phyloP scores from a whole-genome alignment of 1,140 invertebrate genomes.

The Pogonognathellus flavescens region DNA sequence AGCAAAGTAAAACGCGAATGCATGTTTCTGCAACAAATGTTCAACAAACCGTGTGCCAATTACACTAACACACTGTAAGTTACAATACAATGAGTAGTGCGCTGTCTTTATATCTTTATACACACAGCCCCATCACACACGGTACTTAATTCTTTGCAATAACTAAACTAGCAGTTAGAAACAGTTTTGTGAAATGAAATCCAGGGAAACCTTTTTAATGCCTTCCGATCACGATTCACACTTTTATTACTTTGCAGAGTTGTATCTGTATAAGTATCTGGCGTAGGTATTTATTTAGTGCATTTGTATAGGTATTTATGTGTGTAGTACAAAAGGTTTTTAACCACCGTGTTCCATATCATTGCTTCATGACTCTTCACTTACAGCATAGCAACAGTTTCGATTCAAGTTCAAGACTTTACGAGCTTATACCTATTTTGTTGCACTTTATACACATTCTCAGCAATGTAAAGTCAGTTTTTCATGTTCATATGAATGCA shows the following conservation, averaged over 20 bases:
- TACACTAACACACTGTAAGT: not conserved
- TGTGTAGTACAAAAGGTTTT: too few relatives aligned
- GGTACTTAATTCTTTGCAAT: too few relatives aligned
- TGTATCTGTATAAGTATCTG: not conserved
- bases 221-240: not conserved
- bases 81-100: not conserved
- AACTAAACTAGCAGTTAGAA: not conserved
- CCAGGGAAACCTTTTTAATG: not conserved
- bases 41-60: conserved; percentile 11
- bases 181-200: conserved; percentile 3
- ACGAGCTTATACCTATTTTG: not conserved
- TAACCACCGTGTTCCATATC: not conserved
- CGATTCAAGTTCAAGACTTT: conserved; percentile 8
- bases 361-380: not conserved
- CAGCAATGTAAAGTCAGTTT: too few relatives aligned
- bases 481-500: too few relatives aligned
- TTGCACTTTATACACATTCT: not conserved
- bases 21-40: conserved; percentile 32
- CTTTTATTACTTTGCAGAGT: conserved; percentile 1
- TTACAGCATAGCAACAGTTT: conserved; percentile 24
- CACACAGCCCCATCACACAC: too few relatives aligned
- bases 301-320: too few relatives aligned
- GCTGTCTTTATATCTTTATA: too few relatives aligned
- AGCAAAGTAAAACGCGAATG: not conserved
- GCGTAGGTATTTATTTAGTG: too few relatives aligned